Percentiles rank a stretch among this genome's conserved stretches.
These are phyloP conservation scores for Streptopelia turtur DNA, from an alignment of 2,797 vertebrate species.

Conservation along the genomic window DNA sequence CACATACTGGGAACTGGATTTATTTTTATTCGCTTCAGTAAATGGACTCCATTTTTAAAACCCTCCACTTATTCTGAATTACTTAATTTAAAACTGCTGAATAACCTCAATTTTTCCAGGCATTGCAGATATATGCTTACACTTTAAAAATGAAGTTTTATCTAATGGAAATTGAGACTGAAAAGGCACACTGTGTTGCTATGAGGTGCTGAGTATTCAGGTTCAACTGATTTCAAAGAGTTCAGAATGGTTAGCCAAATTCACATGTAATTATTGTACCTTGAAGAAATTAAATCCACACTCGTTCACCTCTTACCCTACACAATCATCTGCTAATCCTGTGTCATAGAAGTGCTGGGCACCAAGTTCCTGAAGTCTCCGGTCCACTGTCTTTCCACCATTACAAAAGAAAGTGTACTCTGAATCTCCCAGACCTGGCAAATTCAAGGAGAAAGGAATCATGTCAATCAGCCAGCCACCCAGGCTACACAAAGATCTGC, in stretches of 20 bases:
- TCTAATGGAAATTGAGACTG: not conserved
- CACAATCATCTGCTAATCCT: constrained; percentile 92
- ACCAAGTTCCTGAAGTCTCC: constrained; percentile 88
- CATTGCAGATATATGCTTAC: not conserved
- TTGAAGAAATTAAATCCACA: not conserved
- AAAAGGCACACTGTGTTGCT: not conserved
- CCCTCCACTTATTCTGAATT: not conserved
- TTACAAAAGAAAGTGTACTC: constrained; percentile 97
- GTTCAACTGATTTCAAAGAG: not conserved
- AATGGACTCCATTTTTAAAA: not conserved
- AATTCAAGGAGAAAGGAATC: not conserved
- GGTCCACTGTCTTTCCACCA: constrained; percentile 92
- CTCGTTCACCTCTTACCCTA: constrained; percentile 83
- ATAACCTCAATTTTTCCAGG: not conserved
- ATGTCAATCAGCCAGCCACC: not conserved
- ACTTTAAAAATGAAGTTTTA: not conserved
- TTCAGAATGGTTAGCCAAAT: not conserved
- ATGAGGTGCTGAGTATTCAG: not conserved
- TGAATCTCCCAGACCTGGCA: constrained; percentile 92
- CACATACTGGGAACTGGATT: not conserved
- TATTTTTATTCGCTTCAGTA: not conserved
- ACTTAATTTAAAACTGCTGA: not conserved
- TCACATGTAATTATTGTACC: not conserved
- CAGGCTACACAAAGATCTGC: not conserved
- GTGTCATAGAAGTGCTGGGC: constrained; percentile 89